These are phyloP conservation scores for Ceramica pisi DNA, from an alignment of 2,888 invertebrate species.

Conservation along the genomic window DNA sequence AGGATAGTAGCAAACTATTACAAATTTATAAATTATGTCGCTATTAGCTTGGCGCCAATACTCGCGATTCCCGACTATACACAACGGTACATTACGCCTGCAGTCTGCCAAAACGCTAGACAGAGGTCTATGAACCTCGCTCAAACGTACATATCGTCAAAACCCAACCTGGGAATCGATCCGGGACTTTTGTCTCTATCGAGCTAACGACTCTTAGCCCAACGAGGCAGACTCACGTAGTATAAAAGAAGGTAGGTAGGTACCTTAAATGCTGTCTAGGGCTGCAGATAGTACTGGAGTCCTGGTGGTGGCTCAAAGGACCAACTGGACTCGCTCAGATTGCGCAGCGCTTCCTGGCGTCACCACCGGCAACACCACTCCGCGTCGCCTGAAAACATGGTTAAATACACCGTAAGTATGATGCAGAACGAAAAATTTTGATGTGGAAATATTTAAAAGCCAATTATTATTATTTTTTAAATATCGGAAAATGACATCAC, in stretches of 20 bases:
- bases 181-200: neutral
- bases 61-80: neutral
- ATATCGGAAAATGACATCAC: neutral
- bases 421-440: too few species aligned
- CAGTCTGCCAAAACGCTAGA: too few species aligned
- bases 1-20: neutral
- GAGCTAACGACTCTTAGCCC: too few species aligned
- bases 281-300: neutral
- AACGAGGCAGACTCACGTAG: too few species aligned
- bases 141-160: neutral
- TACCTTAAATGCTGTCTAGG: neutral
- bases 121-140: too few species aligned
- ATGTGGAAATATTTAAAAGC: too few species aligned
- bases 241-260: neutral
- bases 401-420: neutral
- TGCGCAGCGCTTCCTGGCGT: neutral
- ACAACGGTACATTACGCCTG: neutral
- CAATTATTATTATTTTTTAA: neutral
- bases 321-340: neutral
- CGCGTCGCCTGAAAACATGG: slow-evolving; percentile 9
- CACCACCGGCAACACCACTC: neutral
- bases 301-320: neutral
- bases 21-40: neutral
- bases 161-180: neutral
- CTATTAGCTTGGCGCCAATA: neutral